A percentile compares a stretch with the other conserved stretches of the same genome.
These are phyloP conservation scores for Xylophagus ater DNA, from an alignment of 2,888 invertebrate species.

Conservation along the genomic window DNA sequence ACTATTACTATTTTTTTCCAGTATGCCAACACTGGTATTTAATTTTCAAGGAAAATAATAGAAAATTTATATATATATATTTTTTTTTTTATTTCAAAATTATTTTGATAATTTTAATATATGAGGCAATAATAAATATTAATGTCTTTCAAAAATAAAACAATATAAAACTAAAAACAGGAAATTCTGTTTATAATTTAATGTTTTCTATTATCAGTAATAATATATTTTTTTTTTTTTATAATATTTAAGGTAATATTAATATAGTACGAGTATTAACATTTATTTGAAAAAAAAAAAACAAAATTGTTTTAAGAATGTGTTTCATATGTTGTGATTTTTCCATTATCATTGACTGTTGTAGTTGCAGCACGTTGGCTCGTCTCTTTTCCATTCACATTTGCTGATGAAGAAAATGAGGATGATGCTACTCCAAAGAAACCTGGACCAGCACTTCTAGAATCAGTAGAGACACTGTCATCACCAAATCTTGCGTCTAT, in stretches of 20 bases:
- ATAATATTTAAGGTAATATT: background rate
- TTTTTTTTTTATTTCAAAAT: too few relatives aligned
- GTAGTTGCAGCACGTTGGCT: conserved; percentile 50
- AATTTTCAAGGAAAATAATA: too few relatives aligned
- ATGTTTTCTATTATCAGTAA: too few relatives aligned
- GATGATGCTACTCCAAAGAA: conserved; percentile 50
- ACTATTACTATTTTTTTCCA: too few relatives aligned
- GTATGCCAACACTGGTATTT: too few relatives aligned
- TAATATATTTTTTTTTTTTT: background rate
- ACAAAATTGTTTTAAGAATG: conserved; percentile 25
- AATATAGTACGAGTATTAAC: background rate
- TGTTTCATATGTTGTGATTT: conserved; percentile 47
- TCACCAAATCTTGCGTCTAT: conserved; percentile 38
- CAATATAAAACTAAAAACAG: too few relatives aligned
- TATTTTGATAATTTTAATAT: too few relatives aligned
- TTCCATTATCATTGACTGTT: conserved; percentile 62
- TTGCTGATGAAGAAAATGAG: conserved; percentile 47
- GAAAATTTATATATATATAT: too few relatives aligned
- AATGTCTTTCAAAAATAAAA: background rate
- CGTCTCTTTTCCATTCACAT: conserved; percentile 48
- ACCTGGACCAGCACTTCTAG: conserved; percentile 27
- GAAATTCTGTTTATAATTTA: too few relatives aligned
- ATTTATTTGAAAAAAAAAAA: background rate
- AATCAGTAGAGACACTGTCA: too few relatives aligned
- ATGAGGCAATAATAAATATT: background rate